These are phyloP conservation scores for Thomomys bottae DNA, from an alignment of 2,113 vertebrate species.

Conservation along the genomic window DNA sequence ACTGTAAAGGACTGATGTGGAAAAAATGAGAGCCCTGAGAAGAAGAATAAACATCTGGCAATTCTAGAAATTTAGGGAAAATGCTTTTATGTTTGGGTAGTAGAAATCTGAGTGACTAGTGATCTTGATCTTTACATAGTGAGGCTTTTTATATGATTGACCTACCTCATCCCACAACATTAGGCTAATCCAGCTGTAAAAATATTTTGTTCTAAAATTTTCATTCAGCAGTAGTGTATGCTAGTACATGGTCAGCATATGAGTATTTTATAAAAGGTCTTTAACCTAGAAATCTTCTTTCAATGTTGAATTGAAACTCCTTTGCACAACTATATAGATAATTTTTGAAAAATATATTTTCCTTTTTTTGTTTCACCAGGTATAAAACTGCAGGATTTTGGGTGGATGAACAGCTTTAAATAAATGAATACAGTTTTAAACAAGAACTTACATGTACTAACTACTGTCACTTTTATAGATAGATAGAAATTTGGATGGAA, in stretches of 20 bases:
- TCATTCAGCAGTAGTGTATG: background rate
- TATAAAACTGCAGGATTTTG: conserved; percentile 19
- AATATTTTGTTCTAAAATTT: background rate
- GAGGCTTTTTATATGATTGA: background rate
- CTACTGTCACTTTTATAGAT: background rate
- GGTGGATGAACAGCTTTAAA: conserved; percentile 35
- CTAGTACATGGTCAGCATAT: background rate
- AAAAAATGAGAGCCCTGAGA: background rate
- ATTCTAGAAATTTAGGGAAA: conserved; percentile 39
- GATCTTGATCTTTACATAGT: conserved; percentile 6
- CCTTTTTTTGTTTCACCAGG: background rate
- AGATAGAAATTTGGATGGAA: background rate
- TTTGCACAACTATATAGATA: background rate
- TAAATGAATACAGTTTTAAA: conserved; percentile 45
- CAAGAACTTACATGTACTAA: background rate
- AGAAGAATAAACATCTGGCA: background rate
- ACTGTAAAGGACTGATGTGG: background rate
- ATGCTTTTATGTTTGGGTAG: background rate
- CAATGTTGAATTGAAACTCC: no score
- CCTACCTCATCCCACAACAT: background rate
- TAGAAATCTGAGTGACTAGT: background rate
- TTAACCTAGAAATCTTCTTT: background rate
- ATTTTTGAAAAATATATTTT: background rate
- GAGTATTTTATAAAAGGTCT: background rate
- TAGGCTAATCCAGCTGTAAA: background rate